These are phyloP conservation scores for Sebastes iracundus DNA, from an alignment of 2,797 vertebrate species.

Conservation along the genomic window DNA sequence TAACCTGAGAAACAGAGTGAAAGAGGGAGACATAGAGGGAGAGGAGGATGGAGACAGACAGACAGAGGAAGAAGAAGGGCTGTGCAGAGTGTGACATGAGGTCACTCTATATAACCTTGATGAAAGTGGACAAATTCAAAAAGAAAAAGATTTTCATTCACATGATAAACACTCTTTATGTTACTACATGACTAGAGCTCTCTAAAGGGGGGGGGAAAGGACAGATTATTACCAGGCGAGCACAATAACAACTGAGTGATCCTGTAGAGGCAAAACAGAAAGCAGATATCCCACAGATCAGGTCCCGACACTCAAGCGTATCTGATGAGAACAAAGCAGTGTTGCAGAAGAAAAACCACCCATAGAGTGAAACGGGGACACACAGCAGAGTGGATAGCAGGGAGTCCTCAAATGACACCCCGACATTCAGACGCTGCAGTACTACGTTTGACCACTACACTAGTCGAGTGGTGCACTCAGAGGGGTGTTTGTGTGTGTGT, in stretches of 20 bases:
- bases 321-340: constrained; percentile 49
- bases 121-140: constrained; percentile 39
- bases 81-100: constrained; percentile 51
- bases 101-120: constrained; percentile 63
- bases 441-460: constrained; percentile 34
- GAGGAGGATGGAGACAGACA: constrained; percentile 42
- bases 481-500: not conserved
- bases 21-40: constrained; percentile 34
- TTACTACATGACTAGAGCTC: constrained; percentile 25
- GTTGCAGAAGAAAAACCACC: constrained; percentile 53
- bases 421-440: constrained; percentile 40
- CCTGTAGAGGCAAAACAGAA: constrained; percentile 34
- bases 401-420: constrained; percentile 70
- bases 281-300: constrained; percentile 41
- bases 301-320: constrained; percentile 26
- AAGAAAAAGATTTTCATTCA: not conserved
- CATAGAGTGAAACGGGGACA: constrained; percentile 40
- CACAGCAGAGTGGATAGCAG: constrained; percentile 39
- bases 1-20: constrained; percentile 71
- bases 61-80: constrained; percentile 9
- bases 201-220: constrained; percentile 5
- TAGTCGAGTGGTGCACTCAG: not conserved
- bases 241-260: constrained; percentile 15
- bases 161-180: constrained; percentile 3
- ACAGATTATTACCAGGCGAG: constrained; percentile 18